Evolutionary conservation across 2,797 vertebrate genomes (phyloP).

Genomic region (Tapirus indicus): DNA sequence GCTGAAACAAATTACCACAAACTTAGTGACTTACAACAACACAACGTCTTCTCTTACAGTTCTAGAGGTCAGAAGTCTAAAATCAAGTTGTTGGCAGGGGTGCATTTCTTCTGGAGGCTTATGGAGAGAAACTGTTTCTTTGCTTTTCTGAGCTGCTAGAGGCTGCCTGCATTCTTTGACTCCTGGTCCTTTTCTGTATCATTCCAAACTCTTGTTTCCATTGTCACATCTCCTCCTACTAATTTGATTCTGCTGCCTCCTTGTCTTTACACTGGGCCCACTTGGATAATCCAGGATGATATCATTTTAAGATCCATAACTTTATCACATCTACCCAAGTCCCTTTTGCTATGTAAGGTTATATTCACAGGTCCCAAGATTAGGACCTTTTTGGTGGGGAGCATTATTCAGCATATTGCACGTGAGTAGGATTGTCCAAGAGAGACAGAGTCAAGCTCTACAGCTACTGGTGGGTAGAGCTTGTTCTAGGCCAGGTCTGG

Average conservation of each 20-base stretch:
- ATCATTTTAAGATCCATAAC: neutral
- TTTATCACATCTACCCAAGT: neutral
- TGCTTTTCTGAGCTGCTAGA: neutral
- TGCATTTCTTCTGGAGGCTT: neutral
- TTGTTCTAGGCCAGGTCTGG: neutral
- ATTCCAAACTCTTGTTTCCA: neutral
- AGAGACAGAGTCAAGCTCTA: neutral
- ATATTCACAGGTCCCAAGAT: neutral
- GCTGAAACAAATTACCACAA: neutral
- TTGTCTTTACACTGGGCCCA: neutral
- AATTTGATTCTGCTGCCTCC: neutral
- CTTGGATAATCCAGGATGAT: neutral
- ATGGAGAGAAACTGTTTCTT: neutral
- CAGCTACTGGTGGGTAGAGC: neutral
- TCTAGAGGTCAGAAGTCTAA: too few species aligned
- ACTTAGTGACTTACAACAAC: neutral
- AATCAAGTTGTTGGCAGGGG: neutral
- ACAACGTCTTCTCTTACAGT: neutral
- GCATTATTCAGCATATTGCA: neutral
- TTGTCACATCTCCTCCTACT: neutral
- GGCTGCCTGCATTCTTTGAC: neutral
- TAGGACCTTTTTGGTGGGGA: neutral
- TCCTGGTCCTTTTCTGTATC: neutral
- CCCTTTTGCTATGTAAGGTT: neutral
- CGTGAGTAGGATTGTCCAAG: neutral